Evolutionary conservation across 1,140 invertebrate genomes (phyloP).

Genomic region (Andrena cerasifolii): DNA sequence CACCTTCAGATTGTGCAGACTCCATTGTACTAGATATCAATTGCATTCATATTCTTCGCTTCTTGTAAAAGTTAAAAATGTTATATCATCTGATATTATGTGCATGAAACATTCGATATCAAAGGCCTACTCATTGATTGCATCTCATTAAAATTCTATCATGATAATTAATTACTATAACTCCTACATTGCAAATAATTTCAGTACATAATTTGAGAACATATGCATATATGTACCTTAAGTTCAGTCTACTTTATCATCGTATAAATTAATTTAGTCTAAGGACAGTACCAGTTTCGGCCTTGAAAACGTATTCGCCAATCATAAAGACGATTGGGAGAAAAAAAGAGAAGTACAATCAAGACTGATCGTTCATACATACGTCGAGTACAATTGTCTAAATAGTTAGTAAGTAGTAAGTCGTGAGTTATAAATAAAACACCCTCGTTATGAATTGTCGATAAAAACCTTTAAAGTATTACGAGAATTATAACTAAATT

Average conservation of each 20-base stretch:
- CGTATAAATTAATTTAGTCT: constrained; percentile 45
- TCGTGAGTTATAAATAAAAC: not conserved
- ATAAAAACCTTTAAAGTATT: not conserved
- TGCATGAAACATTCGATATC: constrained; percentile 46
- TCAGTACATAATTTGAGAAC: constrained; percentile 53
- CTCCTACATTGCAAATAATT: constrained; percentile 56
- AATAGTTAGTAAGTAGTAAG: not conserved
- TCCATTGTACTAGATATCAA: constrained; percentile 62
- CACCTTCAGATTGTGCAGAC: constrained; percentile 47
- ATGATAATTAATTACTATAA: constrained; percentile 41
- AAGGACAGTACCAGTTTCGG: constrained; percentile 39
- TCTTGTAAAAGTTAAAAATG: constrained; percentile 66
- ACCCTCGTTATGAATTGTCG: not conserved
- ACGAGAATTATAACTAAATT: constrained; percentile 12
- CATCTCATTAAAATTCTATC: constrained; percentile 47
- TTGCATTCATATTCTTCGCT: constrained; percentile 43
- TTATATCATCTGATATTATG: constrained; percentile 49
- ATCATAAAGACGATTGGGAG: no score
- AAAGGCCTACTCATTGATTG: constrained; percentile 55
- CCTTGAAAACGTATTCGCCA: not conserved
- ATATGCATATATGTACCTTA: constrained; percentile 36
- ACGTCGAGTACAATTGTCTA: not conserved
- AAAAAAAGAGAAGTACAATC: not conserved
- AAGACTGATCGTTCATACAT: no score
- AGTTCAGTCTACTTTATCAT: constrained; percentile 46